Evolutionary conservation across 2,113 vertebrate genomes (phyloP), one percentile per base, ranked within the genome.

Genomic region (Pandion haliaetus): DNA sequence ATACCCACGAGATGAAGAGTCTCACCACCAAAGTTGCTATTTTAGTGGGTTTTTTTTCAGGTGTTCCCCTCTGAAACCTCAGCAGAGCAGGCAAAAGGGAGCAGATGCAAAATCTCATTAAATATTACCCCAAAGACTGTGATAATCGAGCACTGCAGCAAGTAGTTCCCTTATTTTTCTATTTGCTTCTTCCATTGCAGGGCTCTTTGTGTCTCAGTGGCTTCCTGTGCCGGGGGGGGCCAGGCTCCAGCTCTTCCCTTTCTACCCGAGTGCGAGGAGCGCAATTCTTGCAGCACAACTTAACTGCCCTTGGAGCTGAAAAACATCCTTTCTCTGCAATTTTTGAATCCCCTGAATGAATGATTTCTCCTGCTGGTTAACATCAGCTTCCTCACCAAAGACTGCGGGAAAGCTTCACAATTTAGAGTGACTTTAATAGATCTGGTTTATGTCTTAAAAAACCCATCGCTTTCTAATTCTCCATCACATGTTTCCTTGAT

Each of bases 391-490:
- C 85, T 83, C 38, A 44, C 80, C 32, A 66, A 88, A 86, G 61
- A 5, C 92, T 93, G 86, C 85, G 94, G 96, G 96, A 93, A 95
- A 94, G 71, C 95, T 94, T 96, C 0, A 13, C 91, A 97, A 77
- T 88, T 77, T 77, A 61, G 31, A 81, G 66, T 13, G 87, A 69
- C 52, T 95, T 88, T 59, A 49, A 86, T 88, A 58, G 89, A 23
- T 95, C 93, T 94, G 96, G 82, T 93, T 97, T 92, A 34, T 96
- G 93, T 97, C 91, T 92, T 76, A 63, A 73, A 82, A 89, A 85
- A 13, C 25, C 47, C 80, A 42, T 82, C 6, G 73, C 92, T 97
- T 96, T 96, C 84, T 91, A 92, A 85, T 91, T 93, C 95, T 73
- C 73, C 44, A 3, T 92, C 76, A 82, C 91, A 72, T 89, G 74